phyloP scores from a whole-genome alignment of 2,113 vertebrate genomes.

The Climacteris rufus region DNA sequence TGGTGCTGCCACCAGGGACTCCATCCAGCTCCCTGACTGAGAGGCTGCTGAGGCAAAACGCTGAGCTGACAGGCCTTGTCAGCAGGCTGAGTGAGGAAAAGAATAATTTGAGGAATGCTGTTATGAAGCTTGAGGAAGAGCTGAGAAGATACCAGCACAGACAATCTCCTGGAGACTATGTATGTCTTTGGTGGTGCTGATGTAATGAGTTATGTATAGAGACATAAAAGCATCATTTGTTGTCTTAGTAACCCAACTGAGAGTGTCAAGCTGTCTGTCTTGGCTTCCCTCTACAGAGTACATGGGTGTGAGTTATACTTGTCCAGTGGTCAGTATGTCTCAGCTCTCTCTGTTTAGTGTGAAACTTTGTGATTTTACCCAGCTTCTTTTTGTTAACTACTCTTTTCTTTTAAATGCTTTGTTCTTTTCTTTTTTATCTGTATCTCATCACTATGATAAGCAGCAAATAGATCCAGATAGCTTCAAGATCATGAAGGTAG shows the following conservation, averaged over 20 bases:
- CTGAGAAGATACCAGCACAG: conserved; percentile 74
- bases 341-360: background rate
- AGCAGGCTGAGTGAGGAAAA: conserved; percentile 93
- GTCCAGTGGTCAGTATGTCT: background rate
- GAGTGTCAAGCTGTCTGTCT: background rate
- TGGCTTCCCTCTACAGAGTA: background rate
- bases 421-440: background rate
- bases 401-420: background rate
- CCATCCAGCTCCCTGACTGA: conserved; percentile 80
- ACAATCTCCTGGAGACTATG: conserved; percentile 64
- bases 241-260: background rate
- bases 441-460: background rate
- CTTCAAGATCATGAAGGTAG: background rate
- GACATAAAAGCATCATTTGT: background rate
- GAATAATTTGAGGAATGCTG: conserved; percentile 87
- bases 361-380: background rate
- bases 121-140: conserved; percentile 87
- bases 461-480: background rate
- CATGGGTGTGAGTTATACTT: background rate
- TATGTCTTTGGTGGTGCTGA: conserved; percentile 52
- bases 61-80: conserved; percentile 90
- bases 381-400: background rate
- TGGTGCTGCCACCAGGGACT: conserved; percentile 59
- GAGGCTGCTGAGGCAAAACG: conserved; percentile 89
- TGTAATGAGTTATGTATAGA: background rate